Percentiles rank a stretch among this genome's conserved stretches.
These are phyloP conservation scores for Platanista minor DNA, from an alignment of 2,113 vertebrate species.

Conservation along the genomic window DNA sequence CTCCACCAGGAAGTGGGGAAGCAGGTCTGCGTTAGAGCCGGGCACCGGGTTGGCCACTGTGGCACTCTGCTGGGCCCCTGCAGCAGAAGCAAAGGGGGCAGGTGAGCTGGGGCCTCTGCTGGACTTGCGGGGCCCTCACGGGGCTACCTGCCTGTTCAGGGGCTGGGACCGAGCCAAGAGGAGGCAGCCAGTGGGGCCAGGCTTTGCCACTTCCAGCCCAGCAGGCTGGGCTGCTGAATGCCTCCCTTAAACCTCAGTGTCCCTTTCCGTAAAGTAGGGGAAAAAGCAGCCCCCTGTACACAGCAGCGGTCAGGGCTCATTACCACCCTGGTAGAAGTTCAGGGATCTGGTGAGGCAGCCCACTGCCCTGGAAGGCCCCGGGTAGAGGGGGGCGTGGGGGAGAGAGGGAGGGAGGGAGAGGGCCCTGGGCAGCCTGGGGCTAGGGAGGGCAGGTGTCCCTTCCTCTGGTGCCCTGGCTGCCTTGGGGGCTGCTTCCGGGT, in stretches of 20 bases:
- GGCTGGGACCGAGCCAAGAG: neutral
- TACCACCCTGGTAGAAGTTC: neutral
- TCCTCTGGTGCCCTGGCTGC: neutral
- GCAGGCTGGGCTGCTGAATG: neutral
- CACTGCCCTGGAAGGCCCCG: neutral
- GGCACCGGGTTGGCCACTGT: constrained; percentile 86
- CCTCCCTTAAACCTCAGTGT: neutral
- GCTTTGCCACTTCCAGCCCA: neutral
- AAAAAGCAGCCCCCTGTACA: neutral
- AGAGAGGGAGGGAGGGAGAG: neutral
- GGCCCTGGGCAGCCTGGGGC: neutral
- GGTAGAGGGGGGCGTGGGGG: neutral
- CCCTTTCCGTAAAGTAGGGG: neutral
- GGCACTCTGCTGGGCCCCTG: constrained; percentile 92
- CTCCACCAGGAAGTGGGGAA: constrained; percentile 96
- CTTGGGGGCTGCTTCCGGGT: neutral
- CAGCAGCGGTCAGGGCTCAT: fast-evolving
- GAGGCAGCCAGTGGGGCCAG: neutral
- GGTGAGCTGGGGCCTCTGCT: neutral
- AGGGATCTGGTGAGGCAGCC: neutral
- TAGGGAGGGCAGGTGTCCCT: neutral
- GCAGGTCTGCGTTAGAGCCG: constrained; percentile 87
- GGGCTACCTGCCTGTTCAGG: neutral
- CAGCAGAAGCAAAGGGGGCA: neutral
- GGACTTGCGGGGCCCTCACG: neutral